Percentiles rank a stretch among this genome's conserved stretches.
Evolutionary conservation across 1,140 invertebrate species (phyloP).

Genomic region (Drosophila tani): DNA sequence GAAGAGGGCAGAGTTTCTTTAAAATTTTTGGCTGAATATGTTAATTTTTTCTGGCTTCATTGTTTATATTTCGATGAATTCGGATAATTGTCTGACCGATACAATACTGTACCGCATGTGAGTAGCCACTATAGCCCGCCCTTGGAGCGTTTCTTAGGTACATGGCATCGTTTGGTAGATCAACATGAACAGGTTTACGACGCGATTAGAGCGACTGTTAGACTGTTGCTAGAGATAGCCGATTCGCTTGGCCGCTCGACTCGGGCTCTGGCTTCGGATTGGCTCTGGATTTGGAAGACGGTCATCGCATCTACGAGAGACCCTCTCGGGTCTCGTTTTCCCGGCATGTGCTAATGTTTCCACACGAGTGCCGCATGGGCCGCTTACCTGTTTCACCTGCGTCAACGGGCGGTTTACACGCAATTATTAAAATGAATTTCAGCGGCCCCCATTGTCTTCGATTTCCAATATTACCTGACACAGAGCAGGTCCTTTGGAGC

Average conservation of each 20-base stretch:
- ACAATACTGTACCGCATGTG: conserved; percentile 27
- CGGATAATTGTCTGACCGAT: conserved; percentile 1
- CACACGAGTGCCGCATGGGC: conserved; percentile 44
- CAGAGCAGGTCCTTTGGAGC: neutral
- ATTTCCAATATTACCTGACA: conserved; percentile 44
- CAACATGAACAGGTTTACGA: conserved; percentile 56
- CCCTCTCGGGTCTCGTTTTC: conserved; percentile 53
- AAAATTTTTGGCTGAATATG: neutral
- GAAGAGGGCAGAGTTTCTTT: too few species aligned
- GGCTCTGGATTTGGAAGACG: conserved; percentile 15
- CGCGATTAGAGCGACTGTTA: conserved; percentile 46
- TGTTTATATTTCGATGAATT: conserved; percentile 6
- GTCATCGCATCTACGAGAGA: conserved; percentile 15
- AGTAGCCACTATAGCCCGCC: conserved; percentile 19
- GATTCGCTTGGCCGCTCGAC: conserved; percentile 39
- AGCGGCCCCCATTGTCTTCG: conserved; percentile 52
- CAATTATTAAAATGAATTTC: conserved; percentile 63
- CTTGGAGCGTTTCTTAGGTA: conserved; percentile 21
- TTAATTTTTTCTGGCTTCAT: neutral
- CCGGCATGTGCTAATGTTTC: conserved; percentile 61
- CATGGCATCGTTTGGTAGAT: conserved; percentile 34
- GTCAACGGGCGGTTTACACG: conserved; percentile 61
- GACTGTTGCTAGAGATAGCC: conserved; percentile 38
- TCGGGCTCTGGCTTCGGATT: conserved; percentile 11
- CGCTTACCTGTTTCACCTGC: conserved; percentile 30